These are phyloP conservation scores for Peromyscus nudipes DNA, from an alignment of 2,797 vertebrate species.

Conservation along the genomic window DNA sequence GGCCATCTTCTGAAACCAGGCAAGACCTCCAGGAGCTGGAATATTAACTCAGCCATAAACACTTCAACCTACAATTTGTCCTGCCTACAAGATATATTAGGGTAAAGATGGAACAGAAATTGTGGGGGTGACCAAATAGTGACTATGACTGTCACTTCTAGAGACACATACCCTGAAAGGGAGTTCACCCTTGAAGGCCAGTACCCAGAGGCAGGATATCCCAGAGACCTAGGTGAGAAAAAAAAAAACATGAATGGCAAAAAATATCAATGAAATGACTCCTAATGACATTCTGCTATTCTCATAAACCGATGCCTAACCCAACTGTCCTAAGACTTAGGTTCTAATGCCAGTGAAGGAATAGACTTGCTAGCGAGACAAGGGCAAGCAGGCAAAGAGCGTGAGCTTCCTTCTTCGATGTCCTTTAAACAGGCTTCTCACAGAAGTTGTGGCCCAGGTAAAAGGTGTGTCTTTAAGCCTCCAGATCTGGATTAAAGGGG, in stretches of 20 bases:
- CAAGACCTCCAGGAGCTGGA: not conserved
- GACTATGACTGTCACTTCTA: not conserved
- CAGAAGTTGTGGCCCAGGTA: not conserved
- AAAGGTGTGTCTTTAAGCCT: not conserved
- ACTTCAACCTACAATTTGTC: not conserved
- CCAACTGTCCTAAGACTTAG: not conserved
- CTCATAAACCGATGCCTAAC: no score
- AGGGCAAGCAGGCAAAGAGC: not conserved
- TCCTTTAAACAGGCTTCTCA: not conserved
- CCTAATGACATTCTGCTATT: not conserved
- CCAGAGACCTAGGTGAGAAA: not conserved
- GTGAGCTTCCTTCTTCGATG: not conserved
- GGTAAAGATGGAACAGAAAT: not conserved
- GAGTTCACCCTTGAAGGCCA: not conserved
- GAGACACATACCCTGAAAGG: no score
- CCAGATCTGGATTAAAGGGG: not conserved
- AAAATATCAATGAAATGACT: not conserved
- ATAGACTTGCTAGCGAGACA: not conserved
- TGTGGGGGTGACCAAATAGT: not conserved
- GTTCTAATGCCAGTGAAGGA: not conserved
- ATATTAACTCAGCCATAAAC: not conserved
- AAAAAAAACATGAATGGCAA: not conserved
- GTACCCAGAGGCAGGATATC: not conserved
- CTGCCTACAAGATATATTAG: not conserved
- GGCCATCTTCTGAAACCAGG: not conserved